Evolutionary conservation across 2,113 vertebrate genomes (phyloP), one percentile per base, ranked within the genome.

Genomic region (Dissostichus mawsoni): DNA sequence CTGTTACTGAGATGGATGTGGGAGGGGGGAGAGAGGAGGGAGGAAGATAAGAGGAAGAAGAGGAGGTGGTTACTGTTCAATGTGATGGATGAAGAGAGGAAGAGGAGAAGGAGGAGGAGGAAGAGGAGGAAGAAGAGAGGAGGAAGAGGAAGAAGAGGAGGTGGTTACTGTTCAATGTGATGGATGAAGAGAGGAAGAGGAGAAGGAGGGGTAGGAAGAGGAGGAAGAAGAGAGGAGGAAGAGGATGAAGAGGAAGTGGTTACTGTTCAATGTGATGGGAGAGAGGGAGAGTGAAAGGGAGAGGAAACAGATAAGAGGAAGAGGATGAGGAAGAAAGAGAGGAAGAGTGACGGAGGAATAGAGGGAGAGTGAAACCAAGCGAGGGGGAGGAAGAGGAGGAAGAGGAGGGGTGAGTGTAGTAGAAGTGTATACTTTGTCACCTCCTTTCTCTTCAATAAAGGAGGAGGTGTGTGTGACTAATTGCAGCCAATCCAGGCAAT

Each of bases 1-100:
- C 80, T 85, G 83, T 67, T 77, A 67, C 74, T 44, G 69, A 83
- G 83, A 91, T 88, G 91, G 83, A 89, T 85, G n/a, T n/a, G 2
- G 36, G 5, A 18, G 13, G 2, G 18, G 44, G 36, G 25, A 29
- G 29, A 29, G 29, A 29, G 8, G 51, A 9, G 51, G 51, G 18
- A 5, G n/a, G 11, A 4, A 29, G 36, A 41, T 41, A 20, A 50
- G 47, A 14, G 13, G 53, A 23, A 20, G 33, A 25, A 10, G 62
- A 10, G 51, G 2, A 52, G 36, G 36, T 41, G 36, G 36, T 41
- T 41, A 41, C 7, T 41, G 36, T 41, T 41, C 8, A 5, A 41
- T 41, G 36, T 41, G 36, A 41, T 41, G 36, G 36, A 41, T 41
- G 36, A 2, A 61, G 48, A 41, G 13, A 20, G 18, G 20, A 16